Conservation (phyloP, 2,113 vertebrate species). For the Columba livia region DNA sequence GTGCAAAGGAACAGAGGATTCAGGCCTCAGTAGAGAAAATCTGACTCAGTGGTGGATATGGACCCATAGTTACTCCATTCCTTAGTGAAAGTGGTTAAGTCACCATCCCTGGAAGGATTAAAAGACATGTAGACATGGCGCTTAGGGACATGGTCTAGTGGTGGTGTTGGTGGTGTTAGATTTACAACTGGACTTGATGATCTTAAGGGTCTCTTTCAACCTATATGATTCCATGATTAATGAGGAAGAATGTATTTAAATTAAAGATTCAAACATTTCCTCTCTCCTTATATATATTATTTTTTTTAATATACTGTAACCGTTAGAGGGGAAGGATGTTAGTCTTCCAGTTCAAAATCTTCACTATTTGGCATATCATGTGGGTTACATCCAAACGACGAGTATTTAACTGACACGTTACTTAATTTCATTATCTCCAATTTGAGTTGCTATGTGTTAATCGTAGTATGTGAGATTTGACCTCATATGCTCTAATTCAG, state of each 20-base stretch:
- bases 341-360: not conserved
- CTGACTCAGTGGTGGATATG: not conserved
- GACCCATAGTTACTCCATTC: not conserved
- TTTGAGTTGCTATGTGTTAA: not conserved
- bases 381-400: not conserved
- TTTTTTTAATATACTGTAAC: not conserved
- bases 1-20: not conserved
- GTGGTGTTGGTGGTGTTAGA: not conserved
- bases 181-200: not conserved
- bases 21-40: not conserved
- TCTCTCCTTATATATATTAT: not conserved
- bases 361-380: not conserved
- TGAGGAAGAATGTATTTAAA: not conserved
- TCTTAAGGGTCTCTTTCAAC: not conserved
- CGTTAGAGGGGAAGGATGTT: not conserved
- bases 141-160: not conserved
- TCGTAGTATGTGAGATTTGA: not conserved
- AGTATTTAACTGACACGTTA: not conserved
- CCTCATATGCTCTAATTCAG: not conserved
- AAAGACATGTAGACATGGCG: fast-evolving
- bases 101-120: not conserved
- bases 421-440: not conserved
- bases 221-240: not conserved
- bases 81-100: not conserved
- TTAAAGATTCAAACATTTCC: not conserved